Percentiles rank a stretch among this genome's conserved stretches.
Evolutionary conservation across 37 sponge, comb jelly and placozoan genomes (phyloP).

Genomic region (Amphimedon queenslandica): DNA sequence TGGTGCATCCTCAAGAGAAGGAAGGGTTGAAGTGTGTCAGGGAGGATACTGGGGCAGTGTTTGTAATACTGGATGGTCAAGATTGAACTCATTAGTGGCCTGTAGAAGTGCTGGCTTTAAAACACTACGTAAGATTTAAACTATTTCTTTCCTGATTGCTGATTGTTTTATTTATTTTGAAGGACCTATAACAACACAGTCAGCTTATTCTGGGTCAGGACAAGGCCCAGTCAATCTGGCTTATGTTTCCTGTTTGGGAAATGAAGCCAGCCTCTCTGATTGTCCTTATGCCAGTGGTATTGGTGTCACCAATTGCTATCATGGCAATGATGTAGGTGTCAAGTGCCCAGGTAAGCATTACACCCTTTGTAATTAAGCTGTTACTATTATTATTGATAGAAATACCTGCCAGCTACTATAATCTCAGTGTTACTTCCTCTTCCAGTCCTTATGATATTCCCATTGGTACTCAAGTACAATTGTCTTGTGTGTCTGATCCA

Average conservation of each 20-base stretch:
- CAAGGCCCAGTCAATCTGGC: neutral
- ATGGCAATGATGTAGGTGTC: constrained; percentile 2
- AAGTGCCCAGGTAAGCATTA: neutral
- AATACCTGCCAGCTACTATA: neutral
- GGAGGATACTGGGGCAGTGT: constrained; percentile 7
- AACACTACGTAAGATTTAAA: neutral
- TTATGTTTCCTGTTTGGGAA: neutral
- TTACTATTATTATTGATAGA: neutral
- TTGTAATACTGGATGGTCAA: neutral
- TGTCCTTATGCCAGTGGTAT: neutral
- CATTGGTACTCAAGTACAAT: neutral
- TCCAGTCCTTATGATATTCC: neutral
- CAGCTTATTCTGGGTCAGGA: neutral
- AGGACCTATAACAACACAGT: neutral
- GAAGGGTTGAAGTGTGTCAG: constrained; percentile 3
- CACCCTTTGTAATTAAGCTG: neutral
- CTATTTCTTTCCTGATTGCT: neutral
- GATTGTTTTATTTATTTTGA: neutral
- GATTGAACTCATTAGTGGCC: neutral
- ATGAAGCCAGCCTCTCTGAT: neutral
- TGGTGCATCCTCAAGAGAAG: constrained; percentile 1
- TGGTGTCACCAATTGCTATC: neutral
- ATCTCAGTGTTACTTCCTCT: neutral
- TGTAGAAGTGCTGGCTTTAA: neutral
- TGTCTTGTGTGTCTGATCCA: neutral